These are phyloP conservation scores for Anaspis maculata DNA, from an alignment of 2,888 invertebrate species.

Conservation along the genomic window DNA sequence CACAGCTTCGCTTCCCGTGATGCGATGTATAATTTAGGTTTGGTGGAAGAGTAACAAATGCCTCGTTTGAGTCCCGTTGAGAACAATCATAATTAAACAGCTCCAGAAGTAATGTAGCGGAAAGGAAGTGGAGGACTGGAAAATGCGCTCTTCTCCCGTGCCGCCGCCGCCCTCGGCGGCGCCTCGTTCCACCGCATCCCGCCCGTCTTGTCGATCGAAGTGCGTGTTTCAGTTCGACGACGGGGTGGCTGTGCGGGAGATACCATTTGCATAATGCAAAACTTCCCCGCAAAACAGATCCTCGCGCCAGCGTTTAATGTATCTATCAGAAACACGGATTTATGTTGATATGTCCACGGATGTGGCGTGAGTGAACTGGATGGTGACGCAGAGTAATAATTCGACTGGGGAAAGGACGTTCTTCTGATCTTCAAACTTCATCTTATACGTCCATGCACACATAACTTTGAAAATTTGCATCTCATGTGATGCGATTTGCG, in stretches of 20 bases:
- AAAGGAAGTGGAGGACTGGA: constrained; percentile 28
- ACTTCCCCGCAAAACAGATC: constrained; percentile 21
- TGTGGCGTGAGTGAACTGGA: too few relatives aligned
- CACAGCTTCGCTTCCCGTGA: too few relatives aligned
- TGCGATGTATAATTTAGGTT: constrained; percentile 25
- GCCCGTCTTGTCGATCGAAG: constrained; percentile 23
- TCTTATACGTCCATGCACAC: too few relatives aligned
- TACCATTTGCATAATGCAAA: constrained; percentile 35
- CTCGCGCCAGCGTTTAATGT: constrained; percentile 12
- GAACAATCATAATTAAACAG: constrained; percentile 35
- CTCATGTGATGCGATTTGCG: too few relatives aligned
- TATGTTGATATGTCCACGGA: too few relatives aligned
- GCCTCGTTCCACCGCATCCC: too few relatives aligned
- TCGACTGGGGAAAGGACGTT: too few relatives aligned
- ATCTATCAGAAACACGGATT: constrained; percentile 9
- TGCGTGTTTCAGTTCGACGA: constrained; percentile 26
- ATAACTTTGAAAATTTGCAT: too few relatives aligned
- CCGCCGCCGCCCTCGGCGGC: too few relatives aligned
- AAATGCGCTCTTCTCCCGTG: too few relatives aligned
- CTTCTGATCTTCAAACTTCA: too few relatives aligned
- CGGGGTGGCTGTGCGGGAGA: constrained; percentile 30
- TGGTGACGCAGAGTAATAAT: too few relatives aligned
- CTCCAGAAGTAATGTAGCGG: constrained; percentile 31
- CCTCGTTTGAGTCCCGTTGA: constrained; percentile 28
- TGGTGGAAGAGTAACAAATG: constrained; percentile 23